Evolutionary conservation across 1,140 invertebrate genomes (phyloP).

Genomic region (Eueides isabella): DNA sequence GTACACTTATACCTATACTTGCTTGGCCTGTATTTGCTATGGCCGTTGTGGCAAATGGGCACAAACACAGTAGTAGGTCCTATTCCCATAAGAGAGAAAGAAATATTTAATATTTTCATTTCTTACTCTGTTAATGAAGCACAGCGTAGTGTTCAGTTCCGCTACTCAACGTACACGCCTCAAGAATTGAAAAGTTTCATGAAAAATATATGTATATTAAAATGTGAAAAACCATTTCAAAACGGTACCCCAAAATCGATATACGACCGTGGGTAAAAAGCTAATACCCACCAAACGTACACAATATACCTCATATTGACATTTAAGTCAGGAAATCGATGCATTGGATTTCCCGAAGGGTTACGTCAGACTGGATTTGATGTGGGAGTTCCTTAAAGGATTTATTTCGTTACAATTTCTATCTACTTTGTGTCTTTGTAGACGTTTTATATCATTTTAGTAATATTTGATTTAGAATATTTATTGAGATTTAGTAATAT

Average conservation of each 20-base stretch:
- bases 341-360: slow-evolving; percentile 40
- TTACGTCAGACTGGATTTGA: slow-evolving; percentile 34
- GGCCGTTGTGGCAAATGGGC: too few relatives aligned
- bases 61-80: too few relatives aligned
- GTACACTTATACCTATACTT: too few relatives aligned
- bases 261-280: neutral
- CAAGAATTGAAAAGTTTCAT: too few relatives aligned
- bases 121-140: too few relatives aligned
- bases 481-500: neutral
- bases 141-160: too few relatives aligned
- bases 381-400: slow-evolving; percentile 41
- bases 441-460: slow-evolving; percentile 10
- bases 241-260: neutral
- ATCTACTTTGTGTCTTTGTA: slow-evolving; percentile 5
- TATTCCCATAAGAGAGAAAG: too few relatives aligned
- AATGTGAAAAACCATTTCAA: neutral
- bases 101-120: too few relatives aligned
- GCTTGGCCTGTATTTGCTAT: too few relatives aligned
- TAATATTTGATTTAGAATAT: neutral
- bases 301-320: slow-evolving; percentile 34
- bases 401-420: slow-evolving; percentile 34
- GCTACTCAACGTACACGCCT: too few relatives aligned
- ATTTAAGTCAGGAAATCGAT: slow-evolving; percentile 44
- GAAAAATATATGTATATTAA: too few relatives aligned
- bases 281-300: slow-evolving; percentile 11